These are phyloP conservation scores for Ellobium chinense DNA, from an alignment of 2,888 invertebrate species.

Conservation along the genomic window DNA sequence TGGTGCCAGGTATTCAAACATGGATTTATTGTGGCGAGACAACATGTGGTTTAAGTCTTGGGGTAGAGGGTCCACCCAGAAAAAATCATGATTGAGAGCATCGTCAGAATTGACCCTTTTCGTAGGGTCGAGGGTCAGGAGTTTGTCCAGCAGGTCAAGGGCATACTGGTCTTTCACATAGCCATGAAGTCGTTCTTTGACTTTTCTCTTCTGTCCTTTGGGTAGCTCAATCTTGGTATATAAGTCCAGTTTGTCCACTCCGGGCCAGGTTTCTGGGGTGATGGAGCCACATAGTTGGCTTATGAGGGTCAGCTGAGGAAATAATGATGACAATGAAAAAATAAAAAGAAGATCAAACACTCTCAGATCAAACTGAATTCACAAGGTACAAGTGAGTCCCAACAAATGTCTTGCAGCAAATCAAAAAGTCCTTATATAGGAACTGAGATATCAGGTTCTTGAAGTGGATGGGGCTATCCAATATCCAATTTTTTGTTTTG, in stretches of 20 bases:
- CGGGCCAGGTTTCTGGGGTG: slow-evolving; percentile 91
- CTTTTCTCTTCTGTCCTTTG: slow-evolving; percentile 79
- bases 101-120: slow-evolving; percentile 93
- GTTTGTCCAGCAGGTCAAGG: slow-evolving; percentile 94
- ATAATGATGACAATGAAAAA: background rate
- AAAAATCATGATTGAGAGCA: slow-evolving; percentile 97
- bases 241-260: slow-evolving; percentile 92
- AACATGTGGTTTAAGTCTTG: slow-evolving; percentile 86
- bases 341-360: no score
- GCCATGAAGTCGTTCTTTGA: slow-evolving; percentile 84
- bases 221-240: slow-evolving; percentile 82
- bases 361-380: no score
- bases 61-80: slow-evolving; percentile 99
- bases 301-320: slow-evolving; percentile 91
- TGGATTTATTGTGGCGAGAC: slow-evolving; percentile 92
- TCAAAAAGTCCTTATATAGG: no score
- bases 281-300: slow-evolving; percentile 98
- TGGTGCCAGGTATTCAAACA: slow-evolving; percentile 95
- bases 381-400: no score
- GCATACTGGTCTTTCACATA: slow-evolving; percentile 95
- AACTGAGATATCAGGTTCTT: no score
- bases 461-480: no score
- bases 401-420: no score
- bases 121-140: slow-evolving; percentile 94
- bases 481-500: no score